A percentile compares a stretch with the other conserved stretches of the same genome.
Evolutionary conservation across 64 coral and sea anemone species (phyloP).

Genomic region (Trachythela sp.): DNA sequence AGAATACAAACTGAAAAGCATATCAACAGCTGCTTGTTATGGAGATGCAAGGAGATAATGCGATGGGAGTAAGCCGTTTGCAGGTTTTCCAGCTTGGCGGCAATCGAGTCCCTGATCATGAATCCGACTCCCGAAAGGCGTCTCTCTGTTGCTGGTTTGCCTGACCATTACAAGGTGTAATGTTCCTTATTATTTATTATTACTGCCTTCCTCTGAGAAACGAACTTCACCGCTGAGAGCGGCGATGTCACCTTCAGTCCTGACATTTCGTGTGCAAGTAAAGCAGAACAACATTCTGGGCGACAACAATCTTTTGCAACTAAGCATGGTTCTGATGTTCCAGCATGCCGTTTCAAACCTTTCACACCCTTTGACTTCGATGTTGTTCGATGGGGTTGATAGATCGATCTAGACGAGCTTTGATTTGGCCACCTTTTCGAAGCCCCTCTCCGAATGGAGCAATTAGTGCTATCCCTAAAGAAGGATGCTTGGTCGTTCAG

Average conservation of each 20-base stretch:
- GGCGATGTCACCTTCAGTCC: neutral
- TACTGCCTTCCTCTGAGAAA: neutral
- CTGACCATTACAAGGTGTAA: neutral
- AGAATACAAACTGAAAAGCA: constrained; percentile 2
- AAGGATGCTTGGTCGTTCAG: constrained; percentile 32
- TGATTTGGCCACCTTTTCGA: neutral
- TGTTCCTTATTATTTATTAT: neutral
- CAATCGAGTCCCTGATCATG: neutral
- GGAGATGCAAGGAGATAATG: constrained; percentile 20
- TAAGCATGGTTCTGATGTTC: neutral
- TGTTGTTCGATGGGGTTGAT: neutral
- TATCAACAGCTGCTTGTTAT: neutral
- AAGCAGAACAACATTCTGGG: neutral
- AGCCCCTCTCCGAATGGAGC: neutral
- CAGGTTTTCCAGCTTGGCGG: neutral
- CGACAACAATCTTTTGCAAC: neutral
- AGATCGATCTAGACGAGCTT: neutral
- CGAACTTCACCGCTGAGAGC: neutral
- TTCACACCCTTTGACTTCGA: neutral
- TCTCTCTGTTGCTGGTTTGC: neutral
- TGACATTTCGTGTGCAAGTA: neutral
- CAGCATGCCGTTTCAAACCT: neutral
- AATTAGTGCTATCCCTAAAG: constrained; percentile 17
- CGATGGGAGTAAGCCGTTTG: constrained; percentile 30
- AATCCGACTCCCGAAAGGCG: neutral